phyloP scores from a whole-genome alignment of 2,888 invertebrate genomes.

The Hirtodrosophila histrioides region DNA sequence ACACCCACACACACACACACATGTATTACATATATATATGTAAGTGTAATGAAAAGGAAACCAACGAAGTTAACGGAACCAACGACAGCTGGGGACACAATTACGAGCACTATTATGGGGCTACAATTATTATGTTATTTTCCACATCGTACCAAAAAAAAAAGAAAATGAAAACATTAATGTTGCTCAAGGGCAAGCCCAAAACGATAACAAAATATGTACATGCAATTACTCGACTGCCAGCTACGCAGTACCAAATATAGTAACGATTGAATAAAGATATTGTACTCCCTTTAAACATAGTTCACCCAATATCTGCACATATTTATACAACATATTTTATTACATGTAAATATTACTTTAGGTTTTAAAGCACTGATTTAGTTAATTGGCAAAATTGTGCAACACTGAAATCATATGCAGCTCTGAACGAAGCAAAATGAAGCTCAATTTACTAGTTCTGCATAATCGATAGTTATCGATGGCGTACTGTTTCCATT shows the following conservation, averaged over 20 bases:
- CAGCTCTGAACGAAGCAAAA: too few relatives aligned
- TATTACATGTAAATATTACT: too few relatives aligned
- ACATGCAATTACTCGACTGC: background rate
- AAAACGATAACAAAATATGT: conserved; percentile 14
- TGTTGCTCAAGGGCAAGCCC: conserved; percentile 21
- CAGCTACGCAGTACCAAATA: conserved; percentile 1
- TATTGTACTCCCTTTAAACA: too few relatives aligned
- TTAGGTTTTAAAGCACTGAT: too few relatives aligned
- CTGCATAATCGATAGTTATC: too few relatives aligned
- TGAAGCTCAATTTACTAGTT: too few relatives aligned
- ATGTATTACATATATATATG: conserved; percentile 15
- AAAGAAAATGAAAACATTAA: conserved; percentile 5
- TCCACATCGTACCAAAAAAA: conserved; percentile 1
- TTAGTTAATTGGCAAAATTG: too few relatives aligned
- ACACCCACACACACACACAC: background rate
- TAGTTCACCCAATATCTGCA: too few relatives aligned
- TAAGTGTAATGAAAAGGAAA: conserved; percentile 53
- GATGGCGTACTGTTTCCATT: too few relatives aligned
- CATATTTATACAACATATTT: too few relatives aligned
- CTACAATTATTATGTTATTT: conserved; percentile 47
- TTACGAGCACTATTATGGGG: conserved; percentile 25
- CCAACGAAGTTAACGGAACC: conserved; percentile 40
- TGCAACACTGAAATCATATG: too few relatives aligned
- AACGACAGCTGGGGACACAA: conserved; percentile 45
- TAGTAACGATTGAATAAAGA: background rate